Evolutionary conservation across 2,888 invertebrate genomes (phyloP).

Genomic region (Baronia brevicornis): DNA sequence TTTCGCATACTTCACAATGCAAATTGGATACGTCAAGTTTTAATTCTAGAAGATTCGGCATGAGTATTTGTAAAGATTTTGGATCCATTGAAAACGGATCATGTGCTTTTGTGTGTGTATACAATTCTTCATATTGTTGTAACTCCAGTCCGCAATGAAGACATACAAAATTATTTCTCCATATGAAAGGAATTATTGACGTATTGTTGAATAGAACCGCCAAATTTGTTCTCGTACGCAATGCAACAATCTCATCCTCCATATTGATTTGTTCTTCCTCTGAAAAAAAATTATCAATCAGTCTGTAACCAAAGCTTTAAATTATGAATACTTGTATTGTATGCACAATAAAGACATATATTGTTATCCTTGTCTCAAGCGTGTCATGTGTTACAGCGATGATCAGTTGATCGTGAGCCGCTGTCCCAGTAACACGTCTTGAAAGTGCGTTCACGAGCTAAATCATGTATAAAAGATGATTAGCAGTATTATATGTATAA

Average conservation of each 20-base stretch:
- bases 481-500: no score
- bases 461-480: no score
- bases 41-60: conserved; percentile 4
- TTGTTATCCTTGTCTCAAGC: no score
- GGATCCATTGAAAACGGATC: conserved; percentile 16
- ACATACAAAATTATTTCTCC: conserved; percentile 24
- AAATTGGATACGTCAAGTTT: conserved; percentile 21
- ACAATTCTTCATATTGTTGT: conserved; percentile 22
- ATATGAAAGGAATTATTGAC: conserved; percentile 29
- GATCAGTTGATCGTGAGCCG: no score
- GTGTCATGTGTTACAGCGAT: no score
- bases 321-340: no score
- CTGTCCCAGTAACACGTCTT: no score
- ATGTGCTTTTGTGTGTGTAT: conserved; percentile 28
- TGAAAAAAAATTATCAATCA: conserved; percentile 29
- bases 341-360: no score
- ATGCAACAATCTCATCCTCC: conserved; percentile 22
- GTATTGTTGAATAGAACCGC: conserved; percentile 28
- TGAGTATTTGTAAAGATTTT: conserved; percentile 17
- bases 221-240: conserved; percentile 27
- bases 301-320: no score
- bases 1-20: conserved; percentile 20
- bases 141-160: conserved; percentile 24
- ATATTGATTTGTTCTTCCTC: conserved; percentile 25
- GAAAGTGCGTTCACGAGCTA: no score